Evolutionary conservation across 2,797 vertebrate species (phyloP), one percentile per base, ranked within the genome.

Genomic region (Choloepus didactylus): DNA sequence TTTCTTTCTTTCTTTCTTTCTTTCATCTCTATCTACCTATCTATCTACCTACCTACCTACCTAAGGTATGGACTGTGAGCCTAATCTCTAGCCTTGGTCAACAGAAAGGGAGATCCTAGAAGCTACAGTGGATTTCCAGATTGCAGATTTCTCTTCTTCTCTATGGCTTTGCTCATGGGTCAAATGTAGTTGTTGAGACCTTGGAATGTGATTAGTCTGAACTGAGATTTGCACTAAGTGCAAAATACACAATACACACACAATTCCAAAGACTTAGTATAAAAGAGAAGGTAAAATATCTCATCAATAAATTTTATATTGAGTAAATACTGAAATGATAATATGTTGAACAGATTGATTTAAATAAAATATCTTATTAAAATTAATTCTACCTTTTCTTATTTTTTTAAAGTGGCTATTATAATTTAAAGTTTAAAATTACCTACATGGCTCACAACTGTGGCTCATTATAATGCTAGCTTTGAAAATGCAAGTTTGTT

Each of bases 401-500:
- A 62, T 18, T 72, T 92, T 92, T 87, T 67, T 60, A 82, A 89
- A 9, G 18, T 85, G 25, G 49, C 8, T 79, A 76, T 76, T 62
- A 54, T 93, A 93, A 66, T 70, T 62, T 70, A 84, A 87, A 56
- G 84, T 85, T 62, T 70, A 84, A 87, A 64, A 87, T 85, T 56
- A 46, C 31, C 49, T 46, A 18, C 1, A 21, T 35, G 67, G 25
- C 29, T 90, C 27, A 38, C 59, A 77, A 49, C n/a, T 64, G 59
- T 67, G 79, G 21, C 60, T 82, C 0, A 51, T 35, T 62, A 44
- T 44, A 79, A 89, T 0, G 23, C 56, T 89, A 56, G 72, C 31
- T 92, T 89, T 89, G 76, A 81, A 93, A 72, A 93, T 46, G 64
- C 44, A 49, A 69, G 70, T 80, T 77, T 87, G 15, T 92, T 85